phyloP scores from a whole-genome alignment of 2,113 vertebrate species.

The Python bivittatus region DNA sequence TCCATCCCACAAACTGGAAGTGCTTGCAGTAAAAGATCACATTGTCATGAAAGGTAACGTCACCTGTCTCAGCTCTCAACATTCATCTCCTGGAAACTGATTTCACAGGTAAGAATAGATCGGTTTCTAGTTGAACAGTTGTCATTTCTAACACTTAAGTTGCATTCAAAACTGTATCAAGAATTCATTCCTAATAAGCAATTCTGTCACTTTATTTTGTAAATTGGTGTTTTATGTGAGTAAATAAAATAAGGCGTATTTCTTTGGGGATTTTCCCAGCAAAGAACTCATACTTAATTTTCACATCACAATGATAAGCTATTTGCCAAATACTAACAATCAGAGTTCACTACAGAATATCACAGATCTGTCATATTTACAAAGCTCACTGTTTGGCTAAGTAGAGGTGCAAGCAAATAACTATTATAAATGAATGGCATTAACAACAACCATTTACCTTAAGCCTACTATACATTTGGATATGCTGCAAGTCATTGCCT shows the following conservation, averaged over 20 bases:
- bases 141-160: constrained; percentile 7
- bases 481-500: not conserved
- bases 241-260: constrained; percentile 45
- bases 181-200: constrained; percentile 46
- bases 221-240: constrained; percentile 58
- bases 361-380: not conserved
- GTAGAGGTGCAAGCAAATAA: not conserved
- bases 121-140: not conserved
- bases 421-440: not conserved
- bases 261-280: constrained; percentile 20
- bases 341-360: constrained; percentile 15
- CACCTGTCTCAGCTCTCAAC: not conserved
- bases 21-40: not conserved
- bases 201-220: constrained; percentile 48
- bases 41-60: not conserved
- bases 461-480: accelerated
- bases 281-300: not conserved
- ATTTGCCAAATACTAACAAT: not conserved
- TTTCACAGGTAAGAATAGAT: not conserved
- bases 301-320: not conserved
- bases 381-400: not conserved
- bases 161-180: constrained; percentile 24
- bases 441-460: not conserved
- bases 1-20: not conserved
- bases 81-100: not conserved